Percentiles rank a stretch among this genome's conserved stretches.
These are phyloP conservation scores for Benitochromis conjunctus DNA, from an alignment of 2,113 vertebrate species.

Conservation along the genomic window DNA sequence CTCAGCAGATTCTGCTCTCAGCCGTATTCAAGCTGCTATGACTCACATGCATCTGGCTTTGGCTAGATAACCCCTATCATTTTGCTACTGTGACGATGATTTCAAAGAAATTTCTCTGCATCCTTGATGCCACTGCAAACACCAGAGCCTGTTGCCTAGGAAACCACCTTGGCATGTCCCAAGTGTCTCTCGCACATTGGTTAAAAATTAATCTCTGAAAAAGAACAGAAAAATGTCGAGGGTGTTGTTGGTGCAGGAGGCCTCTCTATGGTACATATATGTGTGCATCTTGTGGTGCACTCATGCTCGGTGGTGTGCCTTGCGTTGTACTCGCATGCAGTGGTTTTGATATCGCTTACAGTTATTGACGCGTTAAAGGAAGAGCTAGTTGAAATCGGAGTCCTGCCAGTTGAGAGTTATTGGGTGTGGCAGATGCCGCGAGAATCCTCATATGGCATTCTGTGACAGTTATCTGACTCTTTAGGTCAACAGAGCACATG, in stretches of 20 bases:
- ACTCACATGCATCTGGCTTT: neutral
- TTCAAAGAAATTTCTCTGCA: conserved; percentile 24
- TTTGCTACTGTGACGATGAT: neutral
- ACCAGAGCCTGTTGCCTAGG: conserved; percentile 56
- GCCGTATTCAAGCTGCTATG: neutral
- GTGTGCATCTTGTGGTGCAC: neutral
- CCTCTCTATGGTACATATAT: neutral
- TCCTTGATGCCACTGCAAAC: conserved; percentile 28
- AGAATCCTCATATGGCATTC: neutral
- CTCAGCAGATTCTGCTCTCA: neutral
- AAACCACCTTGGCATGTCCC: conserved; percentile 55
- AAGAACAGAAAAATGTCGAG: neutral
- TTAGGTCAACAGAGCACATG: neutral
- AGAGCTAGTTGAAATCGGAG: conserved; percentile 9
- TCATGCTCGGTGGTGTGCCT: neutral
- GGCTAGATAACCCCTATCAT: neutral
- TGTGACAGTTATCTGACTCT: conserved; percentile 1
- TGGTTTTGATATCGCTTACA: conserved; percentile 15
- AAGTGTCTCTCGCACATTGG: neutral
- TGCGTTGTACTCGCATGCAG: neutral
- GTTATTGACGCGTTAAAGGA: conserved; percentile 1
- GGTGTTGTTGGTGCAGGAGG: neutral
- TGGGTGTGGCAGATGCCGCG: neutral
- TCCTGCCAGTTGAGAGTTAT: neutral
- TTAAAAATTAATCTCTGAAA: conserved; percentile 5